These are phyloP conservation scores for Fregata magnificens DNA, from an alignment of 2,113 vertebrate species.

Conservation along the genomic window DNA sequence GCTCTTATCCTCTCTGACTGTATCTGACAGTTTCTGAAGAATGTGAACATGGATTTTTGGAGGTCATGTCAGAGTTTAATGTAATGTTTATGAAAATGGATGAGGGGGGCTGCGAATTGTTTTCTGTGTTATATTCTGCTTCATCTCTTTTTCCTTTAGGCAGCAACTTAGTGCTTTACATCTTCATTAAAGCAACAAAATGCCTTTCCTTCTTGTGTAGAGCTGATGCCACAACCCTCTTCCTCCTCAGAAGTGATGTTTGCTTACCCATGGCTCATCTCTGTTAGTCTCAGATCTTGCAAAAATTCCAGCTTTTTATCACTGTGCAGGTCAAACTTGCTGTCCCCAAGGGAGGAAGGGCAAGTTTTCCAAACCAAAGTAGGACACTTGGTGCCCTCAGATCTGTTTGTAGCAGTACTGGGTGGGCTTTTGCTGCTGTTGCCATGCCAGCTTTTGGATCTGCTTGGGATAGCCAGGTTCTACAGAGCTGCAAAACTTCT, in stretches of 20 bases:
- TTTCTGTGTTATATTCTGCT: background rate
- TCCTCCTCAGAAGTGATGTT: background rate
- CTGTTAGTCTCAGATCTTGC: background rate
- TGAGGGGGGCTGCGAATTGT: background rate
- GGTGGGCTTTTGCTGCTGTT: background rate
- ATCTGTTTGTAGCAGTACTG: background rate
- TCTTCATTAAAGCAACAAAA: slow-evolving; percentile 38
- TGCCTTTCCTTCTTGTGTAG: background rate
- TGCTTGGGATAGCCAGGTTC: background rate
- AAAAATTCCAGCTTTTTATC: background rate
- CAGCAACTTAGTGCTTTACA: background rate
- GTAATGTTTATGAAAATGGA: slow-evolving; percentile 36
- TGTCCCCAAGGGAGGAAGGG: background rate
- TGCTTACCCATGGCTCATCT: background rate
- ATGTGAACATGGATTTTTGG: slow-evolving; percentile 45
- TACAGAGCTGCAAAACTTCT: background rate
- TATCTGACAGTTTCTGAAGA: slow-evolving; percentile 8
- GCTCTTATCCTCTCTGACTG: background rate
- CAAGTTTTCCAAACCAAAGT: background rate
- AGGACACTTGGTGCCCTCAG: background rate
- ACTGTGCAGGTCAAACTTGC: background rate
- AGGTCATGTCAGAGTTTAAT: slow-evolving; percentile 39
- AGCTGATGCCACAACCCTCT: background rate
- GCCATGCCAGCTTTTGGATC: background rate
- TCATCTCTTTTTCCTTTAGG: background rate